phyloP scores from a whole-genome alignment of 2,797 vertebrate species.

The Menidia menidia region DNA sequence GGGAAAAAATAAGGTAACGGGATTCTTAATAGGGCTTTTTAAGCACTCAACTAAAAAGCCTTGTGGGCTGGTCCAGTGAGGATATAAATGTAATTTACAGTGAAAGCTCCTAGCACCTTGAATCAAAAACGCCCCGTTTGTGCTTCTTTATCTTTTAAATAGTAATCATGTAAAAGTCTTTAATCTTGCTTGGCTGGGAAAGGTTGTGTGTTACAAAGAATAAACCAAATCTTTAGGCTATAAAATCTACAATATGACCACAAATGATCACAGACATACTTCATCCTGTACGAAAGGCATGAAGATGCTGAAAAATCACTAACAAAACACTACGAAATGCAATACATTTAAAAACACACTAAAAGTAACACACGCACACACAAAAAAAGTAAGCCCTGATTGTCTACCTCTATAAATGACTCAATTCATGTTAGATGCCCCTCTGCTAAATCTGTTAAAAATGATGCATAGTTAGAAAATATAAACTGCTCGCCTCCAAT shows the following conservation, averaged over 20 bases:
- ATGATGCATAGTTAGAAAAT: conserved; percentile 86
- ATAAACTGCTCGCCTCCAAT: conserved; percentile 72
- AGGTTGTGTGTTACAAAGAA: conserved; percentile 76
- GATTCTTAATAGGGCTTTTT: conserved; percentile 41
- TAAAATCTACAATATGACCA: conserved; percentile 73
- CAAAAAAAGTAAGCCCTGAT: conserved; percentile 60
- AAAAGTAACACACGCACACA: conserved; percentile 11
- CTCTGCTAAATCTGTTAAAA: conserved; percentile 83
- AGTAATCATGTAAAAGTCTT: conserved; percentile 74
- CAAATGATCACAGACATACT: conserved; percentile 70
- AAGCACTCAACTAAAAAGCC: conserved; percentile 54
- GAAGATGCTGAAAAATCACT: conserved; percentile 73
- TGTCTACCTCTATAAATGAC: conserved; percentile 75
- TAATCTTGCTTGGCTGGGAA: conserved; percentile 85
- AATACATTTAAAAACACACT: conserved; percentile 54
- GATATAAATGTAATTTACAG: conserved; percentile 77
- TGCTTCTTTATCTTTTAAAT: conserved; percentile 80
- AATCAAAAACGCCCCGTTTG: conserved; percentile 75
- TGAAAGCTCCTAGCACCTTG: conserved; percentile 82
- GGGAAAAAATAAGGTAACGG: conserved; percentile 41
- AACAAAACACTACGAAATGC: conserved; percentile 77
- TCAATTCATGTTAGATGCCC: conserved; percentile 69
- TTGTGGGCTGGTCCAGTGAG: conserved; percentile 69
- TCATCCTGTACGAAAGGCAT: conserved; percentile 76
- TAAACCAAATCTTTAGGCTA: conserved; percentile 73